These are phyloP conservation scores for Agonopterix heracliana DNA, from an alignment of 2,888 invertebrate species.

Conservation along the genomic window DNA sequence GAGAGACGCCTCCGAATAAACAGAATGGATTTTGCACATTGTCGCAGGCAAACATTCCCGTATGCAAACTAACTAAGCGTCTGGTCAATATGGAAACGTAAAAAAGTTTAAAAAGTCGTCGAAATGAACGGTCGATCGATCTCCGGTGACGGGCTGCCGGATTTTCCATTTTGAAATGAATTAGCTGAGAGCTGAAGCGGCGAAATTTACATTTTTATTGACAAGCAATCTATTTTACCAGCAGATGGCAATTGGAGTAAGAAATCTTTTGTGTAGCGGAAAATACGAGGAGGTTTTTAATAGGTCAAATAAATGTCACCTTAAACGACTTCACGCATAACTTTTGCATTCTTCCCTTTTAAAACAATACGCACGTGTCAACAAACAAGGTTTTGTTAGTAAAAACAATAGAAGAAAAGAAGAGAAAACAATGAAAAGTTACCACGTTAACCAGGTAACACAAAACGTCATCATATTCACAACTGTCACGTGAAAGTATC, in stretches of 20 bases:
- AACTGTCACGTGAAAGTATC: slow-evolving; percentile 28
- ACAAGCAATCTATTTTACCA: slow-evolving; percentile 72
- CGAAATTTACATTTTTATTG: slow-evolving; percentile 75
- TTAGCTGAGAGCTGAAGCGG: slow-evolving; percentile 69
- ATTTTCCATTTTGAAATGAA: slow-evolving; percentile 74
- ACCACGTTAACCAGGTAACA: too few relatives aligned
- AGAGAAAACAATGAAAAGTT: too few relatives aligned
- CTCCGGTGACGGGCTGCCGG: slow-evolving; percentile 68
- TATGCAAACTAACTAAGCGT: slow-evolving; percentile 38
- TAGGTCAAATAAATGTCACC: background rate
- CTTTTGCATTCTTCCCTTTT: too few relatives aligned
- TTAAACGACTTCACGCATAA: background rate
- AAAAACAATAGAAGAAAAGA: too few relatives aligned
- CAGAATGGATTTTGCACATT: slow-evolving; percentile 27
- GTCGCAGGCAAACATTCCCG: slow-evolving; percentile 34
- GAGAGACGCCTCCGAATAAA: slow-evolving; percentile 19
- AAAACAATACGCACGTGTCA: too few relatives aligned
- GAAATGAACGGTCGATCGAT: slow-evolving; percentile 71
- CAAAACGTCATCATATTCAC: too few relatives aligned
- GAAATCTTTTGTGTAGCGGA: slow-evolving; percentile 44
- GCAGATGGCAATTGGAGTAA: slow-evolving; percentile 59
- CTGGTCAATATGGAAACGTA: background rate
- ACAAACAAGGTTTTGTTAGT: too few relatives aligned
- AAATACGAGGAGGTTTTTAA: slow-evolving; percentile 22
- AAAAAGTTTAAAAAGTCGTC: slow-evolving; percentile 32